Base-by-base conservation (phyloP, 1,140 invertebrate species). In the Physella acuta region DNA sequence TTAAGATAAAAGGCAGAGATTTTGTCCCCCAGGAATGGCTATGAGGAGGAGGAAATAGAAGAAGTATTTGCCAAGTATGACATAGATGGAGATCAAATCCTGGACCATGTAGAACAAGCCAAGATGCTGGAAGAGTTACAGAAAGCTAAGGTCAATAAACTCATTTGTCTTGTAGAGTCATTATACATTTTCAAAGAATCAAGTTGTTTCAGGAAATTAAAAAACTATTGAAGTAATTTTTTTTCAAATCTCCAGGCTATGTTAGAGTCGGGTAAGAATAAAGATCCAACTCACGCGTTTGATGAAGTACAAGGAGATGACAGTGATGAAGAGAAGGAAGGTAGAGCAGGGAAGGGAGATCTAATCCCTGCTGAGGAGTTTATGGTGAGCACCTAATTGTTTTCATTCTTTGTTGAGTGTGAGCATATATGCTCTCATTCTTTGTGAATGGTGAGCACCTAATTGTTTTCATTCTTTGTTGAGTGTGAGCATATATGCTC, bases 21-120 rank as follows among this genome's bases (percentile, higher is more conserved):
- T 8, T 56, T 17, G 53, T 56, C 8, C 3, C 36, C 2, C 30
- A 66, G 64, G 34, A n/a, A 55, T n/a, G 53, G 52, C 16, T 66
- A 37, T 36, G 39, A 66, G 36, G 64, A 66, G 26, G 64, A 56
- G 17, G 64, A 66, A 4, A 66, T 66, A 36, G 64, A 66, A 26
- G 53, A 55, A 52, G 53, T 66, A 2, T 66, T 66, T 56, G 53
- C 53, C 52, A 66, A 66, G 31, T 66, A 52, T 66, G 64, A 66
- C 39, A 30, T 66, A 14, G 64, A 66, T 39, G 64, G 64, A 55
- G 64, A 66, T 24, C 28, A 52, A 4, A 37, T 39, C 36, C 34
- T 66, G 37, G 64, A 66, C 33, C 31, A 33, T 3, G 31, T 34
- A 14, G 64, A 66, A 30, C 64, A 66, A 28, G 16, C 44, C 24